A percentile compares a stretch with the other conserved stretches of the same genome.
phyloP scores from a whole-genome alignment of 2,797 vertebrate genomes.

The Podarcis siculus region DNA sequence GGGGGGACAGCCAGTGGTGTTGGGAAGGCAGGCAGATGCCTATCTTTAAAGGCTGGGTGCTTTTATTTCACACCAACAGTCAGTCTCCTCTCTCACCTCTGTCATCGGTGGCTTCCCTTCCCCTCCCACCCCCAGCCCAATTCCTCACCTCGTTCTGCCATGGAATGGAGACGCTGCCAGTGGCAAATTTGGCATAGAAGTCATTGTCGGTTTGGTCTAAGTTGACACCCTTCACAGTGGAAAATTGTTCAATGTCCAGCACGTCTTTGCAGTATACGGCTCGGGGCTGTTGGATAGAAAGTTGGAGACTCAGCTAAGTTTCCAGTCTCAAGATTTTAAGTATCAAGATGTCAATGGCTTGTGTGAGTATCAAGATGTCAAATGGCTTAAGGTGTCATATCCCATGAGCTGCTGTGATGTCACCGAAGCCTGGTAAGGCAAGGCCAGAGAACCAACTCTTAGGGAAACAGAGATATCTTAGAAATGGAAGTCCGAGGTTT shows the following conservation, averaged over 20 bases:
- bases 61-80: too few species aligned
- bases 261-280: slow-evolving; percentile 88
- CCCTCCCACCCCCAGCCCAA: background rate
- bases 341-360: background rate
- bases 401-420: background rate
- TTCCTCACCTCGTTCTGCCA: slow-evolving; percentile 87
- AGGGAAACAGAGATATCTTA: background rate
- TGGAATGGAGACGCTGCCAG: slow-evolving; percentile 79
- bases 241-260: slow-evolving; percentile 89
- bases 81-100: too few species aligned
- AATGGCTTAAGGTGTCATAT: background rate
- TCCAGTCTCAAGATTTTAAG: background rate
- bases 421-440: too few species aligned
- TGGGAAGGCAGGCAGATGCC: too few species aligned
- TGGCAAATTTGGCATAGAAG: slow-evolving; percentile 84
- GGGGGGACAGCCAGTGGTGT: too few species aligned
- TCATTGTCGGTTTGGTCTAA: slow-evolving; percentile 77
- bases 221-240: slow-evolving; percentile 81
- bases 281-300: slow-evolving; percentile 74
- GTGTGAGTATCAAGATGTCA: too few species aligned
- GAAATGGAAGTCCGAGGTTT: background rate
- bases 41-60: too few species aligned
- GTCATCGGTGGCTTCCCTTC: background rate
- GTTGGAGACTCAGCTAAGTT: background rate
- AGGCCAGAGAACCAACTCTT: too few species aligned